Base-by-base conservation (phyloP, 1,140 invertebrate genomes). In the Musca domestica region DNA sequence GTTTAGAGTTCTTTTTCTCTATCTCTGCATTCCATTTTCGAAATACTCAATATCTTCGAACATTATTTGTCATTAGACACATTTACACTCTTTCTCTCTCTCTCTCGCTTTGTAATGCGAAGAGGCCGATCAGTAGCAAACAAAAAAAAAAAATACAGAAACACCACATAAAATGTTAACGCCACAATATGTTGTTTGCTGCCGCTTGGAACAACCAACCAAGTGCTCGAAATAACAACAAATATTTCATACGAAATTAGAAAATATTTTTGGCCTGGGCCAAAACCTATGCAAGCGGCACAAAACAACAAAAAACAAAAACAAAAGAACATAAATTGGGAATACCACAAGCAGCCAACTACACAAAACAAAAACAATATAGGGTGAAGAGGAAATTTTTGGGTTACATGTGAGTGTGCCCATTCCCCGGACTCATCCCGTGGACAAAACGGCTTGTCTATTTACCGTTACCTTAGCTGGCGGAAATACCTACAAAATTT, bases 251-350 rank as follows among this genome's bases (percentile, higher is more conserved):
- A 77, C 76, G 77, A 77, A 77, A 74, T 76, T 77, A 77, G 76
- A 77, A 77, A 77, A 77, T 77, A 74, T 76, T 73, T 72, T 73
- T 70, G 73, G 71, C 66, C 72, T 67, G 70, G 67, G 58, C 30
- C 58, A 20, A 30, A 56, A 56, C 34, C 34, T 41, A 41, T 41
- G 25, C 19, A 54, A 56, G 15, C 17, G 20, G 14, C 2, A 54
- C 12, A 20, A 51, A 19, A 19, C 17, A 51, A 6, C 17, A 51
- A 20, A 51, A 51, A 51, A 51, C 9, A 51, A 52, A 19, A 52
- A 20, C 2, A 52, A 52, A 9, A 52, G n/a, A n/a, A n/a, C n/a
- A n/a, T n/a, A 52, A 22, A 23, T 41, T 5, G 34, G 34, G 10
- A 41, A 41, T 12, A 41, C 34, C n/a, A n/a, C n/a, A n/a, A n/a